These are phyloP conservation scores for Phengaris arion DNA, from an alignment of 2,888 invertebrate genomes.

Conservation along the genomic window DNA sequence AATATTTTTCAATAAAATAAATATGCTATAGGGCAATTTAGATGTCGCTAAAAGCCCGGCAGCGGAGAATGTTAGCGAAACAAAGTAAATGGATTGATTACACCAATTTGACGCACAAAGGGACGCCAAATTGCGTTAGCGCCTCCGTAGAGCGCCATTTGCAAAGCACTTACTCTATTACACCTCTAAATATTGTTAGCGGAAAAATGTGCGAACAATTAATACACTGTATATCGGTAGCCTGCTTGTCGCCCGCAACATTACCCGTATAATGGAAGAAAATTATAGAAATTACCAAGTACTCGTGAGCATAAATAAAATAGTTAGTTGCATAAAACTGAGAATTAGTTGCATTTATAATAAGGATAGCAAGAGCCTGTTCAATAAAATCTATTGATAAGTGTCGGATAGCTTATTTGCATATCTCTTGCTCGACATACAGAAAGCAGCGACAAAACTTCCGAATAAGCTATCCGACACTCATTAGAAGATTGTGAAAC, in stretches of 20 bases:
- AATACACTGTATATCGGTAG: not conserved
- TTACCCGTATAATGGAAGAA: not conserved
- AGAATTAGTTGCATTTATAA: not conserved
- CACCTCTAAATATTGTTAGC: conserved; percentile 72
- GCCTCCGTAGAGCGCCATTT: conserved; percentile 77
- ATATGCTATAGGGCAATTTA: conserved; percentile 52
- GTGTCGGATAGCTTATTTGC: too few relatives aligned
- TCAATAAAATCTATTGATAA: too few relatives aligned
- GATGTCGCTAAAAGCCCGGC: conserved; percentile 61
- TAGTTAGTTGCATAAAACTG: not conserved
- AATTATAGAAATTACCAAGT: not conserved
- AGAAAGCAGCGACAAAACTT: too few relatives aligned
- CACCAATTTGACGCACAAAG: conserved; percentile 77
- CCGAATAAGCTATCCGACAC: too few relatives aligned
- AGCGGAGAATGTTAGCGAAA: conserved; percentile 68
- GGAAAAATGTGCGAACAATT: conserved; percentile 24
- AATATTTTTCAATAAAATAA: conserved; percentile 42
- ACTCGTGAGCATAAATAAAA: not conserved
- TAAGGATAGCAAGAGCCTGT: not conserved
- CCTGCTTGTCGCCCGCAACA: not conserved
- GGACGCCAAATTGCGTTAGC: conserved; percentile 77
- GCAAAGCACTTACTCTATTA: conserved; percentile 77
- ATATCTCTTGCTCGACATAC: too few relatives aligned
- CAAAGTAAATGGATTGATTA: conserved; percentile 81
- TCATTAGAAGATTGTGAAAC: too few relatives aligned